Percentiles rank a stretch among this genome's conserved stretches.
Evolutionary conservation across 2,888 invertebrate species (phyloP).

Genomic region (Sisyra terminalis): DNA sequence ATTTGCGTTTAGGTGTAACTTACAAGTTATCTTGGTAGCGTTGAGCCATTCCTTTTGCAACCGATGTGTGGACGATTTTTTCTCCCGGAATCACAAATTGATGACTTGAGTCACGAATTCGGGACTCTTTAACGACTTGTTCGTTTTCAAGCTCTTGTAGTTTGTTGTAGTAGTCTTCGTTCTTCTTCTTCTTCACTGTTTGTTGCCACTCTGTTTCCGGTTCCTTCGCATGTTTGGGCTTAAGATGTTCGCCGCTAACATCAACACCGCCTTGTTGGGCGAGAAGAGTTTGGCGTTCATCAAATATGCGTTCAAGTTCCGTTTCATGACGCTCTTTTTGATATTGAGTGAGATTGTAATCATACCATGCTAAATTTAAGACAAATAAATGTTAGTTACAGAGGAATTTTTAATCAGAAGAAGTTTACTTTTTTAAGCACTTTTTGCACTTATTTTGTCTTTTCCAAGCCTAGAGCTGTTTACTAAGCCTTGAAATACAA

Average conservation of each 20-base stretch:
- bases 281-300: conserved; percentile 58
- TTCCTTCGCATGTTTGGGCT: conserved; percentile 50
- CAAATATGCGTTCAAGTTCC: conserved; percentile 76
- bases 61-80: conserved; percentile 53
- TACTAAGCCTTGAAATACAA: neutral
- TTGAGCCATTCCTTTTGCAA: conserved; percentile 77
- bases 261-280: conserved; percentile 48
- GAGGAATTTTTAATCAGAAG: neutral
- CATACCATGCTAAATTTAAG: conserved; percentile 69
- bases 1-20: conserved; percentile 27
- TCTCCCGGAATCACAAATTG: conserved; percentile 78
- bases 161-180: conserved; percentile 68
- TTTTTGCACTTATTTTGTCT: neutral
- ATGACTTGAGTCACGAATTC: conserved; percentile 57
- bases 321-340: conserved; percentile 68
- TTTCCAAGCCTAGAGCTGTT: neutral
- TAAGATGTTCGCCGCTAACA: conserved; percentile 22
- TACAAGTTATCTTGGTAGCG: conserved; percentile 72
- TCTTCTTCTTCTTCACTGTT: conserved; percentile 62
- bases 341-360: conserved; percentile 68
- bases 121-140: conserved; percentile 67
- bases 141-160: conserved; percentile 69
- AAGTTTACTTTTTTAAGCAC: neutral
- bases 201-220: conserved; percentile 77
- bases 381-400: conserved; percentile 6